Evolutionary conservation across 2,888 invertebrate species (phyloP), one percentile per base, ranked within the genome.

Genomic region (Arenicola marina): DNA sequence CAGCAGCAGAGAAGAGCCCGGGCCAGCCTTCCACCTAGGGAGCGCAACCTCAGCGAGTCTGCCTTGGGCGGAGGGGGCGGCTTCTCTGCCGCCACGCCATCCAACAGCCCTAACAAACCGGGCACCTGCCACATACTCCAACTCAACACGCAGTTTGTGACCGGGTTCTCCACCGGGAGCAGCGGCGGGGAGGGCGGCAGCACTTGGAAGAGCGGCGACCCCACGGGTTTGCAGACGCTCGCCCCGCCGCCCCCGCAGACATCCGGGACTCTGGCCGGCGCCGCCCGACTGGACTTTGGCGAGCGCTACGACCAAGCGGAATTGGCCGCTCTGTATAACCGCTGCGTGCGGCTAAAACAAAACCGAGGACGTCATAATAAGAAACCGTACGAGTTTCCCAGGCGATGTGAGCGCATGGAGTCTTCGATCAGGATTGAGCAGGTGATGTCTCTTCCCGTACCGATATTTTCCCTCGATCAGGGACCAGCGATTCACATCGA

Each of bases 331-430:
- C 34, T 46, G 28, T 33, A 54, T 21, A 54, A 67, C 56, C 59
- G 72, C 2, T 57, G 71, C 51, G 64, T 73, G 1, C 56, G 72
- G 11, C 61, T 70, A 11, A 68, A 68, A 38, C 57, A 66, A 26
- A 66, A 71, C 11, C 51, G 73, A 21, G 61, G 65, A 28, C 58
- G 63, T 61, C 63, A 74, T 48, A 70, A 72, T 43, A 59, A 69
- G 18, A 75, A 74, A 56, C 79, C 79, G 1, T 79, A 79, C 48
- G 76, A 76, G 59, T 73, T 79, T 54, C 78, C 79, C 18, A n/a
- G n/a, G n/a, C n/a, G n/a, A n/a, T n/a, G n/a, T n/a, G n/a, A n/a
- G n/a, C n/a, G n/a, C n/a, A n/a, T n/a, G n/a, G n/a, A n/a, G n/a
- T n/a, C n/a, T n/a, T n/a, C n/a, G n/a, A n/a, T n/a, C n/a, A n/a